Base-by-base conservation (phyloP, 2,888 invertebrate genomes). In the Andricus quercusramuli region DNA sequence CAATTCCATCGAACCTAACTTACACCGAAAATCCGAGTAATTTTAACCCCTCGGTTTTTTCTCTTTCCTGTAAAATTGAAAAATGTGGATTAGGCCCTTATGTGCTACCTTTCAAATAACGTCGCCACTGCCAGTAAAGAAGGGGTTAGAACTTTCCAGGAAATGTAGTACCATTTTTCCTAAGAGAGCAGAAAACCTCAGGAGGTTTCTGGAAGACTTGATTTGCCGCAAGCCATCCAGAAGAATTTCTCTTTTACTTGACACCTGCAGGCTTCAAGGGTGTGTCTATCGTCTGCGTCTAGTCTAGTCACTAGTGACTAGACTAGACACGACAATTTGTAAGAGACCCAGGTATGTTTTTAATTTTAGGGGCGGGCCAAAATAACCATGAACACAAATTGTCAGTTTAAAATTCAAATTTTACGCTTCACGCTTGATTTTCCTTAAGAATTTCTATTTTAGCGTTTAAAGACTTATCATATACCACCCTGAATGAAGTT, bases 81-180 rank as follows among this genome's bases (percentile, higher is more conserved):
- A 32, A 32, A 32, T 32, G 32, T 32, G 32, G 32, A 6, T 32
- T 32, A 5, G 32, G 32, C 6, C 32, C 6, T 32, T 6, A 37
- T 8, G 1, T 37, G 37, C 9, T 37, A 37, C 37, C 37, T 37
- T 8, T 51, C 8, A 22, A 2, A 25, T 62, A 62, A 22, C 13
- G 9, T 8, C 59, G 59, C 9, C 8, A 59, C 59, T 25, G 62
- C 2, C 11, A 25, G 78, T 79, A 74, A 83, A 88, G n/a, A n/a
- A 89, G 88, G 90, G 89, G 88, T 90, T 90, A 86, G 85, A 83
- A 87, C 86, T 88, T 84, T 87, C 85, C 86, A 87, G 88, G 89
- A 88, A 87, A 88, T 87, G 84, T 87, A 89, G 88, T 89, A 89
- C 88, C 89, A 86, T 86, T 88, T 87, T 25, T 20, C 89, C n/a